These are phyloP conservation scores for Labeo catla DNA, from an alignment of 2,113 vertebrate genomes.

Conservation along the genomic window DNA sequence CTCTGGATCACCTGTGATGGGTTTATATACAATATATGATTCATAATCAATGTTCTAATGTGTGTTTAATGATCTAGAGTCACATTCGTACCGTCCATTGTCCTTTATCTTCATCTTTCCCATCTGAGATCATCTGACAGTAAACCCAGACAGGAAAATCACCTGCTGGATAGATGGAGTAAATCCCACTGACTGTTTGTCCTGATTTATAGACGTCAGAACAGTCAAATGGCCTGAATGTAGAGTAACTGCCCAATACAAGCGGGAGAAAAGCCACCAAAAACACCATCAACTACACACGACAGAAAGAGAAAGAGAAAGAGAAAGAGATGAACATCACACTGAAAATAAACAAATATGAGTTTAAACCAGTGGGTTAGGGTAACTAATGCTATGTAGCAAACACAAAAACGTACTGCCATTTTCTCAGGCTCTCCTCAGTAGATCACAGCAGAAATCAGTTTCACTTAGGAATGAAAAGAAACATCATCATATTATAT, in stretches of 20 bases:
- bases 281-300: neutral
- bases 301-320: neutral
- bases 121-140: too few species aligned
- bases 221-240: slow-evolving; percentile 58
- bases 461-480: neutral
- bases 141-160: too few species aligned
- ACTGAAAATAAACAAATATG: neutral
- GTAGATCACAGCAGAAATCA: neutral
- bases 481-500: too few species aligned
- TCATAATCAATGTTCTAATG: too few species aligned
- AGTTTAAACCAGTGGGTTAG: neutral
- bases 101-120: too few species aligned
- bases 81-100: too few species aligned
- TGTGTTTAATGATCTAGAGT: too few species aligned
- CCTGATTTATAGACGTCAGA: slow-evolving; percentile 18
- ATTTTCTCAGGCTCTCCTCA: neutral
- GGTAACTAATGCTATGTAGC: too few species aligned
- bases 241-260: neutral
- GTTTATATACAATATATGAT: too few species aligned
- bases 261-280: neutral
- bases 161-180: too few species aligned
- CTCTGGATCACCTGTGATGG: too few species aligned
- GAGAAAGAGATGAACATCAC: neutral
- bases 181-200: too few species aligned
- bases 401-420: neutral